phyloP scores from a whole-genome alignment of 2,888 invertebrate genomes.

The Tiliacea citrago region DNA sequence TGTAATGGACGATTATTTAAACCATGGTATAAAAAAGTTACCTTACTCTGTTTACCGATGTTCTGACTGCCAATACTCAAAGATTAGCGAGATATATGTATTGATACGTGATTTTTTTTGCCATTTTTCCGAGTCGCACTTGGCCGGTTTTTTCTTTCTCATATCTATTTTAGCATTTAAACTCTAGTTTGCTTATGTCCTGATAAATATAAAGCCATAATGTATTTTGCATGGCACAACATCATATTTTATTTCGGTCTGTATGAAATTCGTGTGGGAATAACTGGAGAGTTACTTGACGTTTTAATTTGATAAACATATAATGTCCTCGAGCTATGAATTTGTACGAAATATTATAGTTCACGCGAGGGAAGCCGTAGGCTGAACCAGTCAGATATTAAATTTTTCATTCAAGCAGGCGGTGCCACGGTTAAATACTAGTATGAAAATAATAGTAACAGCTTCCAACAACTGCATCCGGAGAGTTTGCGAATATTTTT shows the following conservation, averaged over 20 bases:
- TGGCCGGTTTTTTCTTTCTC: too few relatives aligned
- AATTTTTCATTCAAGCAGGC: neutral
- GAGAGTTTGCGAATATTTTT: slow-evolving; percentile 42
- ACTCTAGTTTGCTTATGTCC: neutral
- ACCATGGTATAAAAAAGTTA: too few relatives aligned
- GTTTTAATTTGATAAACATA: neutral
- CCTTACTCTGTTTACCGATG: too few relatives aligned
- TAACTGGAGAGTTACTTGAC: neutral
- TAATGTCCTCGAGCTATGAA: too few relatives aligned
- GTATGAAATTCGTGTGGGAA: neutral
- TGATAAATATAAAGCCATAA: neutral
- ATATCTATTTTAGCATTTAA: neutral
- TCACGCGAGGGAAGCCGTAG: neutral
- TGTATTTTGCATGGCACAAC: neutral
- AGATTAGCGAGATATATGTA: too few relatives aligned
- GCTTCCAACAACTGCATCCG: neutral
- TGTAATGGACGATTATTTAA: too few relatives aligned
- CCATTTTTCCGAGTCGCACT: too few relatives aligned
- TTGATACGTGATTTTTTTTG: too few relatives aligned
- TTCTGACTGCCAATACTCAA: too few relatives aligned
- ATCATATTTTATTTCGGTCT: neutral
- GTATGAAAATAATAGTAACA: slow-evolving; percentile 25
- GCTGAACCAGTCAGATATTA: too few relatives aligned
- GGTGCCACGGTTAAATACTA: neutral
- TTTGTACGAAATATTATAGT: neutral